A percentile compares a stretch with the other conserved stretches of the same genome.
Evolutionary conservation across 2,797 vertebrate species (phyloP).

Genomic region (Fundulus diaphanus): DNA sequence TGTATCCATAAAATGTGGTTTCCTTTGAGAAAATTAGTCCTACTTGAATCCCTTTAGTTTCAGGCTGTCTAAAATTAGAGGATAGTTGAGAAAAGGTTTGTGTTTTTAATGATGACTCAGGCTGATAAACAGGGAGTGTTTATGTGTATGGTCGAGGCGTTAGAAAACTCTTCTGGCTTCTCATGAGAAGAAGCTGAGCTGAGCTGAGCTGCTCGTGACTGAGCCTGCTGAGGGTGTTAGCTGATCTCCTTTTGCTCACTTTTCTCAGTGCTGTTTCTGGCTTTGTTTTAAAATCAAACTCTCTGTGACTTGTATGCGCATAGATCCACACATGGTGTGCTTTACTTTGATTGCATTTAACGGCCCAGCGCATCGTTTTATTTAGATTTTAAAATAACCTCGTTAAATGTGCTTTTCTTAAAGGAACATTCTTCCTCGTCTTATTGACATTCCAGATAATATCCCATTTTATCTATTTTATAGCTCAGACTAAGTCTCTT

Average conservation of each 20-base stretch:
- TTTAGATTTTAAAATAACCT: background rate
- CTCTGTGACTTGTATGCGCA: background rate
- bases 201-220: slow-evolving; percentile 31
- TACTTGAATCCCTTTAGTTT: slow-evolving; percentile 39
- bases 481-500: background rate
- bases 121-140: slow-evolving; percentile 23
- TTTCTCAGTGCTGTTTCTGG: background rate
- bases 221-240: slow-evolving; percentile 28
- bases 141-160: slow-evolving; percentile 32
- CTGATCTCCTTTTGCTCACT: background rate
- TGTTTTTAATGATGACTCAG: slow-evolving; percentile 30
- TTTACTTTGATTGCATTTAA: background rate
- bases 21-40: slow-evolving; percentile 43
- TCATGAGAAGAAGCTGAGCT: slow-evolving; percentile 27
- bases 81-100: slow-evolving; percentile 20
- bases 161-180: slow-evolving; percentile 18
- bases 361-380: background rate
- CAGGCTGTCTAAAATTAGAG: slow-evolving; percentile 43
- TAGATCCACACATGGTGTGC: background rate
- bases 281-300: background rate
- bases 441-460: slow-evolving; percentile 1
- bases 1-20: too few relatives aligned
- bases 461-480: background rate
- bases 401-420: background rate
- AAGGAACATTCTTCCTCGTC: background rate